Evolutionary conservation across 2,113 vertebrate genomes (phyloP).

Genomic region (Chaetorhynchus papuensis): DNA sequence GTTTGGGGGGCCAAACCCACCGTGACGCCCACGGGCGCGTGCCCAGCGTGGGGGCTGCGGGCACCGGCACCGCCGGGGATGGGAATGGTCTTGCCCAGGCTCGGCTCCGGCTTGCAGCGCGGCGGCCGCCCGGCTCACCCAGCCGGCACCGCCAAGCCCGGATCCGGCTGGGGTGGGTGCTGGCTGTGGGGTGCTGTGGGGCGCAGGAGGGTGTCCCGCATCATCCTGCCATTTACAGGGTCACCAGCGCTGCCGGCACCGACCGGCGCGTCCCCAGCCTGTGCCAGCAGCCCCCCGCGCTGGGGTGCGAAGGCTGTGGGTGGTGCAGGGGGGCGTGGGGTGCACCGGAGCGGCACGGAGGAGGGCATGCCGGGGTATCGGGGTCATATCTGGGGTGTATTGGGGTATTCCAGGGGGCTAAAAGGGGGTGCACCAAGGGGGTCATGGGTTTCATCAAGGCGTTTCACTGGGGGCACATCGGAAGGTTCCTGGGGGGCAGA

Average conservation of each 20-base stretch:
- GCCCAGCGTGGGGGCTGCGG: background rate
- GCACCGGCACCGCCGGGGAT: background rate
- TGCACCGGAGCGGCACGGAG: background rate
- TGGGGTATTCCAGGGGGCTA: background rate
- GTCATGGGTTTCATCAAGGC: background rate
- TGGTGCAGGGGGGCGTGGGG: background rate
- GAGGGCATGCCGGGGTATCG: background rate
- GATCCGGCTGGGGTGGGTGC: background rate
- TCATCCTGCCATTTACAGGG: background rate
- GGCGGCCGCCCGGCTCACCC: background rate
- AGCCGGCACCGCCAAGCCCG: background rate
- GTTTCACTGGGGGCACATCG: background rate
- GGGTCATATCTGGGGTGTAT: background rate
- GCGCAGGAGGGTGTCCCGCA: background rate
- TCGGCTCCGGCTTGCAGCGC: slow-evolving; percentile 14
- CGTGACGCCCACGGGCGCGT: background rate
- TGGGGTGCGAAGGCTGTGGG: background rate
- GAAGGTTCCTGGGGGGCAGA: background rate
- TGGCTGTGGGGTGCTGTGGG: background rate
- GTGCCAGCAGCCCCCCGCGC: background rate
- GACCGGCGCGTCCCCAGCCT: background rate
- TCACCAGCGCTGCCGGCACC: background rate
- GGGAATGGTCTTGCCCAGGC: slow-evolving; percentile 31
- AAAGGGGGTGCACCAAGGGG: background rate
- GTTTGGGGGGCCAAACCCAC: background rate